Percentiles rank a stretch among this genome's conserved stretches.
Evolutionary conservation across 2,888 invertebrate species (phyloP).

Genomic region (Eucera pruinosa): DNA sequence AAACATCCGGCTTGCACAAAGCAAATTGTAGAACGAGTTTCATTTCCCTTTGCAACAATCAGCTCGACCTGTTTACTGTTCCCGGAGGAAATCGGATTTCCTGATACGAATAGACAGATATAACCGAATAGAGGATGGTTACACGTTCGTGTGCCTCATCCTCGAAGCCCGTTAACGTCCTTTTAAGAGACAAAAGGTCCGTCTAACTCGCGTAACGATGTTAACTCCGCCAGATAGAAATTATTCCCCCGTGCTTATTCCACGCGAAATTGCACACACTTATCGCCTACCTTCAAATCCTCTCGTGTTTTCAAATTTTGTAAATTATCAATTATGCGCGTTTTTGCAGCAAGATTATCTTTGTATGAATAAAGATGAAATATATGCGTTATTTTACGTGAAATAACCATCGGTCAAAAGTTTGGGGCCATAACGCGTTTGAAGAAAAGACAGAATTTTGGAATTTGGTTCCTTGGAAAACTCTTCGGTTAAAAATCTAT

Average conservation of each 20-base stretch:
- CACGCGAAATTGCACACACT: constrained; percentile 3
- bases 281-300: not conserved
- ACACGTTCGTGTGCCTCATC: constrained; percentile 49
- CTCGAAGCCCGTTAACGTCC: constrained; percentile 45
- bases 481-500: too few relatives aligned
- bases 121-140: constrained; percentile 47
- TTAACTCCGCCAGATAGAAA: constrained; percentile 33
- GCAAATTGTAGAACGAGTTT: constrained; percentile 59
- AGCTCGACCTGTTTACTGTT: constrained; percentile 64
- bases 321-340: not conserved
- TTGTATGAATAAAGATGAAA: too few relatives aligned
- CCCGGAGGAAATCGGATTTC: constrained; percentile 74
- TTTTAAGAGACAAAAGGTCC: constrained; percentile 54
- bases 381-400: too few relatives aligned
- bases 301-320: not conserved
- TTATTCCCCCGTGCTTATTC: constrained; percentile 23
- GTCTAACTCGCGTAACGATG: constrained; percentile 40
- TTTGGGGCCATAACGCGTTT: too few relatives aligned
- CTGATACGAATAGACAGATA: constrained; percentile 56
- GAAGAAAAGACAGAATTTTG: too few relatives aligned
- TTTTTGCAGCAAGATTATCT: too few relatives aligned
- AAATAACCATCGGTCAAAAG: too few relatives aligned
- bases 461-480: too few relatives aligned
- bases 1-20: constrained; percentile 49
- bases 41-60: constrained; percentile 63